Conservation (phyloP, 2,113 vertebrate species). For the Pleuronectes platessa region DNA sequence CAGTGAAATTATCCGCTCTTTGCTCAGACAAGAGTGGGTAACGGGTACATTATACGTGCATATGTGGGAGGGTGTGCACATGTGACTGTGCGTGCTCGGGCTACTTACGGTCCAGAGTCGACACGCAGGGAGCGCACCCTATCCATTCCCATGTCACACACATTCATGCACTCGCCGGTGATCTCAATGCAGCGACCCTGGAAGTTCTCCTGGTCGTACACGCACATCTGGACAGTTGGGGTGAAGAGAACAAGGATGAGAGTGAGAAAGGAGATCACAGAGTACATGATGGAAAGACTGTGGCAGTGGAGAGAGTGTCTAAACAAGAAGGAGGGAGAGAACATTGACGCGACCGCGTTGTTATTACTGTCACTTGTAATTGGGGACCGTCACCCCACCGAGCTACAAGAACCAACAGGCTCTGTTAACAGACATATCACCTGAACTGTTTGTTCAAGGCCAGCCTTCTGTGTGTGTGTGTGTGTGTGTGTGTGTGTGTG, state of each 20-base stretch:
- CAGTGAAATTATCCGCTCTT: slow-evolving; percentile 36
- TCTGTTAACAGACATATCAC: slow-evolving; percentile 1
- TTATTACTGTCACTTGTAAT: background rate
- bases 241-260: background rate
- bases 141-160: slow-evolving; percentile 82
- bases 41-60: slow-evolving; percentile 6
- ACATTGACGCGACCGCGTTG: background rate
- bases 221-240: slow-evolving; percentile 66
- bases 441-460: background rate
- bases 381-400: slow-evolving; percentile 32
- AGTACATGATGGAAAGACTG: background rate
- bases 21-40: slow-evolving; percentile 36
- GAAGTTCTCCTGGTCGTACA: slow-evolving; percentile 85
- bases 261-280: background rate
- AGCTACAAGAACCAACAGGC: slow-evolving; percentile 28
- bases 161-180: slow-evolving; percentile 78
- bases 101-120: slow-evolving; percentile 81
- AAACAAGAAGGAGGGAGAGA: background rate
- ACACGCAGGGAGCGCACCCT: slow-evolving; percentile 81
- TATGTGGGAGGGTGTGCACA: slow-evolving; percentile 8
- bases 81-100: background rate
- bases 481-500: background rate
- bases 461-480: background rate
- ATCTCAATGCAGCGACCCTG: slow-evolving; percentile 84
- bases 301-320: background rate